Percentiles rank a stretch among this genome's conserved stretches.
phyloP scores from a whole-genome alignment of 2,113 vertebrate species.

The Kryptolebias marmoratus region DNA sequence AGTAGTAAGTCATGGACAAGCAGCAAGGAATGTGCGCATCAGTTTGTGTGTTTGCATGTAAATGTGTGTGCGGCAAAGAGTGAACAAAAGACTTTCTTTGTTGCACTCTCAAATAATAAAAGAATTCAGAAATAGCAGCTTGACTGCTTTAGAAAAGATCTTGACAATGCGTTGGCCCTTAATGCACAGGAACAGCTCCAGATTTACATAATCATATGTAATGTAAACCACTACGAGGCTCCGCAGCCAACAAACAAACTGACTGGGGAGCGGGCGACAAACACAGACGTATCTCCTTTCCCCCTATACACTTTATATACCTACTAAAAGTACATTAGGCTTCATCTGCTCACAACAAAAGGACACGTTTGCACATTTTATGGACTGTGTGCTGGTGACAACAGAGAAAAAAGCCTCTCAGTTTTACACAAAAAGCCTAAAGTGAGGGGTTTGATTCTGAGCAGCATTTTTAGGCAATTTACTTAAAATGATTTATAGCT shows the following conservation, averaged over 20 bases:
- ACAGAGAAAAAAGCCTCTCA: conserved; percentile 51
- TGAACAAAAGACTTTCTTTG: conserved; percentile 99
- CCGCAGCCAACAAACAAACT: conserved; percentile 75
- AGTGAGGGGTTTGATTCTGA: conserved; percentile 15
- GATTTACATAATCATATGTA: conserved; percentile 84
- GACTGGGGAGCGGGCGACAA: conserved; percentile 58
- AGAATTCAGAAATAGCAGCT: conserved; percentile 85
- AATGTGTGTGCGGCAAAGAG: conserved; percentile 81
- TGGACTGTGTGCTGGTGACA: conserved; percentile 40
- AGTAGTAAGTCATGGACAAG: conserved; percentile 96
- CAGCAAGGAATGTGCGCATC: conserved; percentile 38
- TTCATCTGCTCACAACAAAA: conserved; percentile 71
- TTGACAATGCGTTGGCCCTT: conserved; percentile 79
- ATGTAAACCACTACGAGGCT: conserved; percentile 78
- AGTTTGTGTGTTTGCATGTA: conserved; percentile 35
- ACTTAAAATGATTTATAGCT: conserved; percentile 61
- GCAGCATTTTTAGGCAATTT: conserved; percentile 16
- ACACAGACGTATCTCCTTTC: conserved; percentile 56
- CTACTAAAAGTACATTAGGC: conserved; percentile 74
- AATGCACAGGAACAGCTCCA: conserved; percentile 79
- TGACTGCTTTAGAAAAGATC: conserved; percentile 85
- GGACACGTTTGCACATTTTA: conserved; percentile 67
- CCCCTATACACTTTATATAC: conserved; percentile 74
- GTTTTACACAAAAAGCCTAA: conserved; percentile 30
- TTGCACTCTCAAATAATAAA: conserved; percentile 85